A percentile compares a stretch with the other conserved stretches of the same genome.
These are phyloP conservation scores for Tricholaema leucomelas DNA, from an alignment of 2,113 vertebrate species.

Conservation along the genomic window DNA sequence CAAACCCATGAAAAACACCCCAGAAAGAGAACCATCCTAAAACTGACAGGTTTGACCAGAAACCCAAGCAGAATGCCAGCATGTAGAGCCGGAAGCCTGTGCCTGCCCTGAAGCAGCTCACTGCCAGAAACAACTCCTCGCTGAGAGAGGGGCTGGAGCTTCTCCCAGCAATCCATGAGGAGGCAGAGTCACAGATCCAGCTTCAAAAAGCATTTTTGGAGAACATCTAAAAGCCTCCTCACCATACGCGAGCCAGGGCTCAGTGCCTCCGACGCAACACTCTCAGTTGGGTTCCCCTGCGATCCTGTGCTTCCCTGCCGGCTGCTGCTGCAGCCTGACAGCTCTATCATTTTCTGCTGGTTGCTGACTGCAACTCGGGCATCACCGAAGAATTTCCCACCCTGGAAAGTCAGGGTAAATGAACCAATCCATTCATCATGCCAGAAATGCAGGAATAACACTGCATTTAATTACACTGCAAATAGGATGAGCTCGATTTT, in stretches of 20 bases:
- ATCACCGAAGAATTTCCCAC: background rate
- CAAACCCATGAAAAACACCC: background rate
- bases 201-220: background rate
- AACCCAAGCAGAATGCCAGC: background rate
- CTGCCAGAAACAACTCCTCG: background rate
- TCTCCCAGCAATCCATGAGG: background rate
- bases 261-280: background rate
- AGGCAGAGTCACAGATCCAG: background rate
- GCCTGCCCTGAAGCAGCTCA: background rate
- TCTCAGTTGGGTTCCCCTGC: background rate
- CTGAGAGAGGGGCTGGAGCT: background rate
- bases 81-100: background rate
- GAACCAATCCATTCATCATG: background rate
- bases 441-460: background rate
- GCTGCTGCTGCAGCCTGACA: background rate
- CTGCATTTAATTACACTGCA: background rate
- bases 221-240: background rate
- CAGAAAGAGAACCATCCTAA: background rate
- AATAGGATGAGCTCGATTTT: background rate
- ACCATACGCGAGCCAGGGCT: background rate
- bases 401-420: background rate
- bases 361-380: background rate
- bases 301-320: background rate
- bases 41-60: background rate
- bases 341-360: background rate